A percentile compares a stretch with the other conserved stretches of the same genome.
Evolutionary conservation across 2,113 vertebrate species (phyloP).

Genomic region (Ibidorhyncha struthersii): DNA sequence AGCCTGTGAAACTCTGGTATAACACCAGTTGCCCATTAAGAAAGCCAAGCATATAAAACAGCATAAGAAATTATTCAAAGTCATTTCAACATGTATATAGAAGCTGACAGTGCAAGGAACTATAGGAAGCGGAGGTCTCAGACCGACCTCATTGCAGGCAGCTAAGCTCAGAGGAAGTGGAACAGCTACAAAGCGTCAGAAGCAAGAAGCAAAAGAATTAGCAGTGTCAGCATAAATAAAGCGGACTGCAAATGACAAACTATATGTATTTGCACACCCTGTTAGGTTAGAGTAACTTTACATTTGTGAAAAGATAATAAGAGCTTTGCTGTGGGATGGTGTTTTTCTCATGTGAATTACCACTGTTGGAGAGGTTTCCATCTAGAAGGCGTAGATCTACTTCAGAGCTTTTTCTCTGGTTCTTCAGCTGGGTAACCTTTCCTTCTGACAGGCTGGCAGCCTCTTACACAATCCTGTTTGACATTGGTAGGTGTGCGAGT

Average conservation of each 20-base stretch:
- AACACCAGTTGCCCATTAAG: not conserved
- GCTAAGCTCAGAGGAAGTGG: not conserved
- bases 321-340: not conserved
- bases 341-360: not conserved
- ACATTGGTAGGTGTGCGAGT: not conserved
- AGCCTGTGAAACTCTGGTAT: not conserved
- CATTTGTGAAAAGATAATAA: not conserved
- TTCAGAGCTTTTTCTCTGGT: not conserved
- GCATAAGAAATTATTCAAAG: not conserved
- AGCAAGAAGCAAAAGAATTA: not conserved
- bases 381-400: not conserved
- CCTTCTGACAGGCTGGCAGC: not conserved
- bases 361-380: not conserved
- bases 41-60: not conserved
- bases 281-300: not conserved
- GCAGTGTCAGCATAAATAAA: not conserved
- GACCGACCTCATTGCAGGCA: not conserved
- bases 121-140: not conserved
- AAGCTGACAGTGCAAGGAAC: not conserved
- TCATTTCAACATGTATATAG: accelerated
- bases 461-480: not conserved
- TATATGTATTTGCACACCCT: not conserved
- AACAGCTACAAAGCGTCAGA: not conserved
- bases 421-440: not conserved
- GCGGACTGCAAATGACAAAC: accelerated